Evolutionary conservation across 2,888 invertebrate species (phyloP), one percentile per base, ranked within the genome.

Genomic region (Tenthredo mesomela): DNA sequence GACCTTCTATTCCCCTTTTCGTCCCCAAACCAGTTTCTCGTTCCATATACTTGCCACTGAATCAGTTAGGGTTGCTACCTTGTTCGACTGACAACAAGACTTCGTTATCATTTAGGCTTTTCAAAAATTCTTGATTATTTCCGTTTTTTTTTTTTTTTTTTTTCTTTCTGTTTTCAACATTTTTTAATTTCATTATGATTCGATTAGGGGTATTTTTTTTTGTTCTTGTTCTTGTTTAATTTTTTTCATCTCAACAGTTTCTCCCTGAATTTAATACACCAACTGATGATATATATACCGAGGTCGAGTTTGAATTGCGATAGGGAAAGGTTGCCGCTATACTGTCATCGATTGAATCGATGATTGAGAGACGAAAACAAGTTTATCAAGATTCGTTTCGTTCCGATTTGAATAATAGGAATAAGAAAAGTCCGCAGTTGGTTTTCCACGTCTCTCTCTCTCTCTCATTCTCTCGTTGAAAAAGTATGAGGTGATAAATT

Each of bases 301-400:
- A 25, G 25, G 7, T 70, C 18, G 18, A n/a, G 37, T 0, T 18
- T 37, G 37, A 70, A 43, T 21, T 71, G 61, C 25, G 40, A 40
- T n/a, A 21, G 43, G 21, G 5, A 21, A 73, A 43, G 29, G 12
- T 73, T 18, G 5, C 40, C 40, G 29, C 2, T 21, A 43, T 21
- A 43, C 71, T 40, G 40, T 40, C n/a, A 2, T 43, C 71, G 21
- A 43, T 25, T 21, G 40, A 73, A 73, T 73, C 71, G 43, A 73
- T 73, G 40, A 73, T 15, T 73, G 71, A 43, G 25, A 43, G 43
- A 40, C 71, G 43, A 73, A 73, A 73, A 73, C 71, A 73, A 73
- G 71, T 73, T 73, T 73, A 73, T 73, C 21, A 73, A 43, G 71
- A 43, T 43, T 73, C 71, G 40, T n/a, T 54, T n/a, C 54, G n/a